Evolutionary conservation across 2,113 vertebrate genomes (phyloP), one percentile per base, ranked within the genome.

Genomic region (Lepidothrix coronata): DNA sequence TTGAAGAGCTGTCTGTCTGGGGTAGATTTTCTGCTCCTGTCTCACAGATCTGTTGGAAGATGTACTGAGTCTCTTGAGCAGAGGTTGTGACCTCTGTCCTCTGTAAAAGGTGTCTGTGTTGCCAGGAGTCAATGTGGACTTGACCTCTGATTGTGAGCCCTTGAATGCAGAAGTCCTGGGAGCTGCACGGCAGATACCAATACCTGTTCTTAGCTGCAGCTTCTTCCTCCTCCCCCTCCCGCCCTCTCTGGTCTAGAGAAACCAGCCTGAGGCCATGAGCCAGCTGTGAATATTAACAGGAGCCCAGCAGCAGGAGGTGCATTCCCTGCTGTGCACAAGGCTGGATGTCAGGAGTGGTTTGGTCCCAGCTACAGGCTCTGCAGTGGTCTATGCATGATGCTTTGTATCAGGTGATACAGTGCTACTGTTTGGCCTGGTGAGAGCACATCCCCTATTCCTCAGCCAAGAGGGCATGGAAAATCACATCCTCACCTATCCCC

Each of bases 1-100:
- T 4, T 21, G 46, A 58, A 62, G 63, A 83, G 63, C 62, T 57
- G 14, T 46, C 27, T 62, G 49, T 68, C 61, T 13, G 28, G 37
- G 51, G 16, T 73, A 54, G 4, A 48, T 85, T 76, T 57, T 7
- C 75, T 91, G 24, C 81, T 74, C 81, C 33, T 44, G 41, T 43
- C 61, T 88, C 23, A 0, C 44, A 54, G 74, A 23, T 49, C 41
- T 80, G 63, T 76, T 62, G 59, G 55, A 62, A 88, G 51, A 78
- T 4, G 25, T 23, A 19, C 30, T 1, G 33, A 84, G 68, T 54
- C 20, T 8, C 68, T 74, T 0, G 0, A 54, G 81, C 57, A 54
- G 75, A 76, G 67, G 31, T 22, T 80, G 82, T 83, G 91, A 90
- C 85, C 71, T 43, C 41, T 85, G 48, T 75, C 82, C 58, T 72